Conservation (phyloP, 2,888 invertebrate genomes). For the Drosophila eohydei region DNA sequence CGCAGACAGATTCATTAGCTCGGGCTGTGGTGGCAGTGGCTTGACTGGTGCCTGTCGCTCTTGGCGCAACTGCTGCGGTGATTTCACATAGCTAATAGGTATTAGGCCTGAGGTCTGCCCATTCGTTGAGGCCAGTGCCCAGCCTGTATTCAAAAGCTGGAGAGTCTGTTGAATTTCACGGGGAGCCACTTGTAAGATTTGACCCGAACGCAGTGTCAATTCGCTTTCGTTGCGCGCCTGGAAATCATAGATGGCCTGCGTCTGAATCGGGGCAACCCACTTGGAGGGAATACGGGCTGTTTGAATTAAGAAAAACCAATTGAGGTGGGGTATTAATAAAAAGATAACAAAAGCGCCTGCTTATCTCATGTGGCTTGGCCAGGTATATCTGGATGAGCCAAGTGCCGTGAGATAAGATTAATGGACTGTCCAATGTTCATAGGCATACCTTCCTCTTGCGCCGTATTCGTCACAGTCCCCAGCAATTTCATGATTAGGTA, state of each 20-base stretch:
- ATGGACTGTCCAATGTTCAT: constrained; percentile 43
- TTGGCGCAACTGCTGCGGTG: constrained; percentile 78
- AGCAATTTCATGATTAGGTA: constrained; percentile 95
- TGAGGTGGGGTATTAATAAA: constrained; percentile 6
- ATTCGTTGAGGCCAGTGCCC: constrained; percentile 88
- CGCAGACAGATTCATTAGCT: constrained; percentile 73
- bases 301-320: constrained; percentile 12
- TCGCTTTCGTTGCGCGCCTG: constrained; percentile 90
- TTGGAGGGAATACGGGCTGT: constrained; percentile 88
- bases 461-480: constrained; percentile 86
- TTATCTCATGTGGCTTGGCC: constrained; percentile 47
- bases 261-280: constrained; percentile 89
- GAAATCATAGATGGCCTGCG: constrained; percentile 91
- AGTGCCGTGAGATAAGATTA: constrained; percentile 67
- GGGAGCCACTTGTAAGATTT: constrained; percentile 93
- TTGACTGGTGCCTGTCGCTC: constrained; percentile 54
- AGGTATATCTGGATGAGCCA: constrained; percentile 52
- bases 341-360: constrained; percentile 22
- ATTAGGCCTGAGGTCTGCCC: constrained; percentile 87
- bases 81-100: constrained; percentile 87
- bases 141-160: constrained; percentile 88
- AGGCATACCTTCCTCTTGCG: constrained; percentile 87
- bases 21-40: constrained; percentile 53
- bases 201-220: constrained; percentile 91
- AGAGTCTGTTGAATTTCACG: constrained; percentile 90